A percentile compares a stretch with the other conserved stretches of the same genome.
Evolutionary conservation across 2,888 invertebrate genomes (phyloP).

Genomic region (Sturmia bella): DNA sequence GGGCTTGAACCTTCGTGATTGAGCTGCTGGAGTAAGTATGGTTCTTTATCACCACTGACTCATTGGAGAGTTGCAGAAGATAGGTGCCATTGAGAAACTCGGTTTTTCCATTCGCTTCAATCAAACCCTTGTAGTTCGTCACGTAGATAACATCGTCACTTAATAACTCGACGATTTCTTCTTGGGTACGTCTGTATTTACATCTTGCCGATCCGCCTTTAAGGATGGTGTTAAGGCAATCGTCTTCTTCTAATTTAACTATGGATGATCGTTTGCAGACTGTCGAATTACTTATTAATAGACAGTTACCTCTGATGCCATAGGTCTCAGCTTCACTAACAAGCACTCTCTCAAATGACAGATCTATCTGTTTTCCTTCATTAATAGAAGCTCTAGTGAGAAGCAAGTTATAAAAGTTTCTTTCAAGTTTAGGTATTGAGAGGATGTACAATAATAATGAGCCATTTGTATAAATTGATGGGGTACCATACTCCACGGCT

Average conservation of each 20-base stretch:
- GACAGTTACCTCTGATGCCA: too few relatives aligned
- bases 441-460: constrained; percentile 19
- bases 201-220: constrained; percentile 30
- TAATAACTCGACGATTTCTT: constrained; percentile 3
- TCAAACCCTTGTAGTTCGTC: background rate
- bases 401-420: constrained; percentile 11
- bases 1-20: constrained; percentile 10
- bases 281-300: constrained; percentile 19
- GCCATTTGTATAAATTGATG: constrained; percentile 27
- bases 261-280: constrained; percentile 11
- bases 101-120: background rate
- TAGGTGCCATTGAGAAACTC: background rate
- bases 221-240: constrained; percentile 13
- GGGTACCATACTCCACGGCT: constrained; percentile 20
- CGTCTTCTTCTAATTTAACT: background rate
- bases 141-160: constrained; percentile 3
- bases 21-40: constrained; percentile 9
- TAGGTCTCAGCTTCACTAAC: constrained; percentile 6
- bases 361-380: constrained; percentile 16
- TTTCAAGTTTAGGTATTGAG: constrained; percentile 6
- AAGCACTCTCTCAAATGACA: constrained; percentile 2
- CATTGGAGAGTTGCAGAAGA: background rate
- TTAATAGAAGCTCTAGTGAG: constrained; percentile 15
- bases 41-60: background rate
- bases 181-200: background rate